These are phyloP conservation scores for Meteorus cinctellus DNA, from an alignment of 2,888 invertebrate species.

Conservation along the genomic window DNA sequence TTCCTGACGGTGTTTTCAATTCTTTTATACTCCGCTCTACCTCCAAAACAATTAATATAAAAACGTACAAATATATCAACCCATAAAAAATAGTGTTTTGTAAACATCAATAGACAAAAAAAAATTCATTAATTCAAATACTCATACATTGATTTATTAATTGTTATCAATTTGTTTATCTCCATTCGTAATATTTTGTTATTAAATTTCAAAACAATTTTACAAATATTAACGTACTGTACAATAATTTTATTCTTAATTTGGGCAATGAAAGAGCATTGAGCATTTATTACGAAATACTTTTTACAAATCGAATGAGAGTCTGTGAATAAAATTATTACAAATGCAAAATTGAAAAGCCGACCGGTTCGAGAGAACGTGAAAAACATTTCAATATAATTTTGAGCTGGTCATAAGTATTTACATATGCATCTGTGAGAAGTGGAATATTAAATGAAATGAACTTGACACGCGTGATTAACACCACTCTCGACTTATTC, in stretches of 20 bases:
- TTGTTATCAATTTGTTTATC: too few relatives aligned
- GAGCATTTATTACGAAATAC: neutral
- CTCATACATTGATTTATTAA: too few relatives aligned
- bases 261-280: neutral
- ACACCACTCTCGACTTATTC: slow-evolving; percentile 25
- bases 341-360: neutral
- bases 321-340: neutral
- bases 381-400: neutral
- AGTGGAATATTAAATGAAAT: neutral
- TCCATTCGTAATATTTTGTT: neutral
- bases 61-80: neutral
- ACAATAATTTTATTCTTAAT: neutral
- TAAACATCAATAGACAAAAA: too few relatives aligned
- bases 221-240: neutral
- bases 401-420: neutral
- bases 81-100: too few relatives aligned
- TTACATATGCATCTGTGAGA: neutral
- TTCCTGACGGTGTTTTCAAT: neutral
- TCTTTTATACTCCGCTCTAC: neutral
- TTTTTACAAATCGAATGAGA: neutral
- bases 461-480: slow-evolving; percentile 10
- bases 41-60: neutral
- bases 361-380: neutral
- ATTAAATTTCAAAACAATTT: neutral
- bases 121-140: too few relatives aligned